phyloP scores from a whole-genome alignment of 2,888 invertebrate genomes.

The Drosophila atripex region DNA sequence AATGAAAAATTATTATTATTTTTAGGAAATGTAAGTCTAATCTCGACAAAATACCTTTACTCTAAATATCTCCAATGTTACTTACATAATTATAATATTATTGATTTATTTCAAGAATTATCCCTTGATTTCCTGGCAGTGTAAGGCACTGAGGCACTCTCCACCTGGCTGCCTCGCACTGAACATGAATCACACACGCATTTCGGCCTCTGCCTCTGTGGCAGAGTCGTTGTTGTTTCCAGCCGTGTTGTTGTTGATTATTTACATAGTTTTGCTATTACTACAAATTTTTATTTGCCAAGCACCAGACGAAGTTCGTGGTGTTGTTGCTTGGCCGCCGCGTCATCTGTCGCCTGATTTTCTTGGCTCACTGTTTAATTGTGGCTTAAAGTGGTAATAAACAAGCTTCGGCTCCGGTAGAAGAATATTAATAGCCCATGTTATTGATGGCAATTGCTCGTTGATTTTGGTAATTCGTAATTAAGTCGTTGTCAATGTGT shows the following conservation, averaged over 20 bases:
- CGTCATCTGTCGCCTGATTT: slow-evolving; percentile 53
- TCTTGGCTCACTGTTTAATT: slow-evolving; percentile 72
- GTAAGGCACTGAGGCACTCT: slow-evolving; percentile 27
- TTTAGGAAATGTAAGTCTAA: no score
- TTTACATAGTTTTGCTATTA: slow-evolving; percentile 80
- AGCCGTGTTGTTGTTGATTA: slow-evolving; percentile 63
- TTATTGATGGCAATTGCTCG: slow-evolving; percentile 82
- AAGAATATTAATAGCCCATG: slow-evolving; percentile 79
- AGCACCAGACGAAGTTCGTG: slow-evolving; percentile 43
- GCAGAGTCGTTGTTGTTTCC: slow-evolving; percentile 10
- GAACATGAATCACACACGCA: slow-evolving; percentile 78
- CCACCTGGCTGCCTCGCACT: slow-evolving; percentile 54
- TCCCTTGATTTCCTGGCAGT: neutral
- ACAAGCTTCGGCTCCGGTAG: slow-evolving; percentile 62
- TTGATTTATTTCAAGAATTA: neutral
- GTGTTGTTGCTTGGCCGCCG: slow-evolving; percentile 36
- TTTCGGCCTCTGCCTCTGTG: slow-evolving; percentile 36
- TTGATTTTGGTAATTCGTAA: slow-evolving; percentile 81
- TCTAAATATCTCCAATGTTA: no score
- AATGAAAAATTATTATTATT: no score
- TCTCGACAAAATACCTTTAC: no score
- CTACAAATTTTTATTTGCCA: slow-evolving; percentile 79
- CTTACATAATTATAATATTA: no score
- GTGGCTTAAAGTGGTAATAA: slow-evolving; percentile 75
- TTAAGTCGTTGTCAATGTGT: slow-evolving; percentile 75